Evolutionary conservation across 2,113 vertebrate genomes (phyloP), one percentile per base, ranked within the genome.

Genomic region (Brienomyrus longianalis): DNA sequence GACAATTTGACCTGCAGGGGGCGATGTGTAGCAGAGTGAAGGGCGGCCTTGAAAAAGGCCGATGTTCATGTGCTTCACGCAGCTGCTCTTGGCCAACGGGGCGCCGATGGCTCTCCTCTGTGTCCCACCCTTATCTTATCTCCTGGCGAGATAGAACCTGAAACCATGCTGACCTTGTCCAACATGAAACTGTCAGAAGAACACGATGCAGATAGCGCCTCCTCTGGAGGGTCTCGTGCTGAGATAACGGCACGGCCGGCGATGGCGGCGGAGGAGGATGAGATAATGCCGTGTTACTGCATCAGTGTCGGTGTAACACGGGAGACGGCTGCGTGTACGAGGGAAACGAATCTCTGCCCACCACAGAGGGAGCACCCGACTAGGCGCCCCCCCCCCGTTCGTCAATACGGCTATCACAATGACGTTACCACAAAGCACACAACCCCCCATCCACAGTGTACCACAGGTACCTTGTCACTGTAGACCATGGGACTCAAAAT

Each of bases 141-240:
- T 95, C 93, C 93, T 93, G 92, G 93, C 93, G 94, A 94, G 91
- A 92, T 93, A 95, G 94, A 93, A 92, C 91, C 95, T 94, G 95
- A 96, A 96, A 96, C 93, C 95, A 96, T 95, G 94, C 94, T 95
- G 95, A 96, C 96, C 95, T 96, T 96, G 95, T 96, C 95, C 94
- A 91, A 96, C 95, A 96, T 95, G 95, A 43, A 96, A 96, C 95
- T 95, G 95, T 96, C 95, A 95, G 94, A 96, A 95, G 94, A 96
- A 95, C 94, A 94, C 89, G 88, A 92, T 93, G 94, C 93, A 95
- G 95, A 96, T 95, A 96, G 94, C 93, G 88, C 86, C 51, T 90
- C 83, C 88, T 88, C 52, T 90, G 90, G 92, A 93, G 92, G 92
- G 92, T 88, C 90, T 91, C 88, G 90, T 89, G 91, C 80, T 48